A percentile compares a stretch with the other conserved stretches of the same genome.
phyloP scores from a whole-genome alignment of 2,113 vertebrate species.

The Perccottus glenii region DNA sequence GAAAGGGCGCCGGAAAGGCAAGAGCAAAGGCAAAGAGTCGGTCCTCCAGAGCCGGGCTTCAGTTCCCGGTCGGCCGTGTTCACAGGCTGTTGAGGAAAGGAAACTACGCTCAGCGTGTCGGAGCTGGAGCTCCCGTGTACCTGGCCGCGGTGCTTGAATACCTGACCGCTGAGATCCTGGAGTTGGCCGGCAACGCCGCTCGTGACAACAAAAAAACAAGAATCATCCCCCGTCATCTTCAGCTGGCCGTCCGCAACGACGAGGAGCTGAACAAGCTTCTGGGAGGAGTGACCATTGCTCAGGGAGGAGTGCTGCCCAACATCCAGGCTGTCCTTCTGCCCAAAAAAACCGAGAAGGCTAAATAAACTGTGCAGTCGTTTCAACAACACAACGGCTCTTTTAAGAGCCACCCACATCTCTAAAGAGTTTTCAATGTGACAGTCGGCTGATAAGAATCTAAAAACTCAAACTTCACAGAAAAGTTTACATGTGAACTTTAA shows the following conservation, averaged over 20 bases:
- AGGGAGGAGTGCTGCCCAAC: constrained; percentile 6
- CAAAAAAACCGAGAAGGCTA: constrained; percentile 8
- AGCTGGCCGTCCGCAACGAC: constrained; percentile 6
- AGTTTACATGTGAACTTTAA: no score
- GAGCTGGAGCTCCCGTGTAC: background rate
- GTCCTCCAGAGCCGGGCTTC: background rate
- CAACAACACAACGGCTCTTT: constrained; percentile 12
- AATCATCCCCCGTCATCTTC: background rate
- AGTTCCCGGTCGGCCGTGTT: constrained; percentile 1
- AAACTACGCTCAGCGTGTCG: background rate
- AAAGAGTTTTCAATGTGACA: no score
- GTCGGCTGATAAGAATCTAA: no score
- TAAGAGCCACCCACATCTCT: constrained; percentile 12
- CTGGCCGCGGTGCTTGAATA: background rate
- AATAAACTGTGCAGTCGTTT: background rate
- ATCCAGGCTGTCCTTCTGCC: constrained; percentile 8
- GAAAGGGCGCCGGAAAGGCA: background rate
- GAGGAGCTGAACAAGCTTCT: constrained; percentile 4
- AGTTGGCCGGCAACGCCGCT: background rate
- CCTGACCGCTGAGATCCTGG: constrained; percentile 5
- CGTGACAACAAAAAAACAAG: background rate
- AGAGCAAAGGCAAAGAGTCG: background rate
- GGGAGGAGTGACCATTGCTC: background rate
- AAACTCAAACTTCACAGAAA: no score
- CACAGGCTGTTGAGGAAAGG: constrained; percentile 5